These are phyloP conservation scores for Myotis pilosus DNA, from an alignment of 2,797 vertebrate species.

Conservation along the genomic window DNA sequence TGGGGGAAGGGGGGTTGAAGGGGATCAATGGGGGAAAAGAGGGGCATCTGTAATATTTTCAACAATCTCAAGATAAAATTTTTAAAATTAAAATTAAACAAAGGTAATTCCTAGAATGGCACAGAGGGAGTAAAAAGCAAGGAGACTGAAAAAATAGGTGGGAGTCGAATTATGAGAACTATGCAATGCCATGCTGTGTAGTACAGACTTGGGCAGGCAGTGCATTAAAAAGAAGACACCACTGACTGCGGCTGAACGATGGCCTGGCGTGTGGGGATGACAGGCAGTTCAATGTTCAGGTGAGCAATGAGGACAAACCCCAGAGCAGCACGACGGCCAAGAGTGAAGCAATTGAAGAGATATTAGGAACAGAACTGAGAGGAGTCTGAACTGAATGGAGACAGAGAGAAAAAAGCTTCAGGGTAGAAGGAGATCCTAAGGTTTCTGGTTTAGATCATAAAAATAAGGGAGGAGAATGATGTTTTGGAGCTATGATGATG, in stretches of 20 bases:
- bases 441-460: slow-evolving; percentile 17
- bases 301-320: not conserved
- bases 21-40: too few relatives aligned
- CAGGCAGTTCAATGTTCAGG: not conserved
- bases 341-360: not conserved
- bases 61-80: not conserved
- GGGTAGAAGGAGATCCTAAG: not conserved
- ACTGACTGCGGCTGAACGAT: not conserved
- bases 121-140: not conserved
- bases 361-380: not conserved
- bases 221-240: not conserved
- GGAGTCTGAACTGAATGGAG: not conserved
- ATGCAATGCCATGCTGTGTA: not conserved
- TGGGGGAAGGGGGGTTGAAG: too few relatives aligned
- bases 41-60: too few relatives aligned
- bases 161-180: not conserved
- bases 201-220: not conserved
- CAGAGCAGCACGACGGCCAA: not conserved
- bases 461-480: not conserved
- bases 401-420: not conserved
- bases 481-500: not conserved
- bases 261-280: not conserved
- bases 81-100: not conserved
- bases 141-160: not conserved
- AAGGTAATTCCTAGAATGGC: not conserved